Evolutionary conservation across 2,113 vertebrate genomes (phyloP).

Genomic region (Balaenoptera acutorostrata): DNA sequence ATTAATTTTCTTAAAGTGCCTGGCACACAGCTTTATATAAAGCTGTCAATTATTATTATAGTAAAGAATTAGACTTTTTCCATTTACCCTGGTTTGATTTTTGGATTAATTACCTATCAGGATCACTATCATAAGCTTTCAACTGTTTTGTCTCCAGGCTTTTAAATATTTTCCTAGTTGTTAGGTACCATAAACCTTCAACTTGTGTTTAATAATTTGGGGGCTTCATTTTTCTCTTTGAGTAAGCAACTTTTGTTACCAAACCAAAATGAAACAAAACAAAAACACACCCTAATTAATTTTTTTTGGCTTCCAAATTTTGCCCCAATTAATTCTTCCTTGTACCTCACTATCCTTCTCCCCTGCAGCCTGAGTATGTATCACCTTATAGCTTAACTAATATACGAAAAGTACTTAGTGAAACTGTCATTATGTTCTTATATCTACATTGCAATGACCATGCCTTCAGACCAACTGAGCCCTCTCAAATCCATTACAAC

Average conservation of each 20-base stretch:
- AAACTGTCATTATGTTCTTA: background rate
- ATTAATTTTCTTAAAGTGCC: background rate
- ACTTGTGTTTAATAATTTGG: background rate
- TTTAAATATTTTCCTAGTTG: constrained; percentile 18
- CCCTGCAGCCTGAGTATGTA: background rate
- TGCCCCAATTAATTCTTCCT: background rate
- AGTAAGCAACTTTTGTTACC: background rate
- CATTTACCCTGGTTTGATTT: background rate
- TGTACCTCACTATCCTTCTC: background rate
- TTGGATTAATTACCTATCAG: background rate
- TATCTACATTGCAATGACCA: background rate
- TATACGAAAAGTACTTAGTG: background rate
- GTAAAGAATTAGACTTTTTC: background rate
- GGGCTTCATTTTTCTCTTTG: background rate
- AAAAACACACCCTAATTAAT: background rate
- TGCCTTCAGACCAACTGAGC: background rate
- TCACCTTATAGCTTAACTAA: background rate
- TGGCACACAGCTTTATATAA: background rate
- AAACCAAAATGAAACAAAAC: constrained; percentile 13
- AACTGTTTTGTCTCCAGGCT: background rate
- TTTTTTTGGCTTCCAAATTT: background rate
- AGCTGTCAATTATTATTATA: background rate
- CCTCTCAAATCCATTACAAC: background rate
- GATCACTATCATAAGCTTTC: background rate
- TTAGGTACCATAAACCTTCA: background rate